These are phyloP conservation scores for Sarcophaga rosellei DNA, from an alignment of 2,888 invertebrate species.

Conservation along the genomic window DNA sequence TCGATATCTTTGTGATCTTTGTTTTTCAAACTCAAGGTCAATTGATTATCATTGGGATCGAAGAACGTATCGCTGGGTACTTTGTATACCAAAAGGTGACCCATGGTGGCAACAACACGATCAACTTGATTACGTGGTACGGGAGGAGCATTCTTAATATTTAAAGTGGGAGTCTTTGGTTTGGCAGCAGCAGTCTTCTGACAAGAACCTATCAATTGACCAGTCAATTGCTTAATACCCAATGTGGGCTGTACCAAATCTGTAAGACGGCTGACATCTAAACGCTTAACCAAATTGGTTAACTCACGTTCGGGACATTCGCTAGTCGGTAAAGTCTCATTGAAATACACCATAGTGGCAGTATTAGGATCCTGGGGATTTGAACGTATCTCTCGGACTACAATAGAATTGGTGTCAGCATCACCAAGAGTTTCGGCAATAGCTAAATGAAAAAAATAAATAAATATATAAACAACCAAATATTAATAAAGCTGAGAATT, in stretches of 20 bases:
- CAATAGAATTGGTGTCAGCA: conserved; percentile 75
- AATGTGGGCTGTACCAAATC: conserved; percentile 86
- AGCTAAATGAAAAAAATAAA: conserved; percentile 69
- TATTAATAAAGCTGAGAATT: background rate
- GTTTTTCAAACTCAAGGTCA: conserved; percentile 88
- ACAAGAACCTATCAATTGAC: conserved; percentile 87
- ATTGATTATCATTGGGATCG: conserved; percentile 91
- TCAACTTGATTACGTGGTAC: conserved; percentile 92
- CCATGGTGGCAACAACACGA: conserved; percentile 90
- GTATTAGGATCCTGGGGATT: conserved; percentile 80
- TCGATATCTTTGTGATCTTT: conserved; percentile 87
- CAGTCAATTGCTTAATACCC: conserved; percentile 85
- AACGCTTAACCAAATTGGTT: conserved; percentile 83
- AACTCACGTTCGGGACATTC: conserved; percentile 90
- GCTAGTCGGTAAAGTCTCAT: conserved; percentile 89
- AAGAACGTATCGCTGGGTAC: conserved; percentile 95
- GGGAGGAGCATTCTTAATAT: conserved; percentile 87
- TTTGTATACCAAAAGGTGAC: conserved; percentile 89
- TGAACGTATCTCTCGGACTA: conserved; percentile 80
- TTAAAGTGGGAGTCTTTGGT: conserved; percentile 83
- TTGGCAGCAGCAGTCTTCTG: conserved; percentile 82
- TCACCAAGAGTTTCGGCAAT: conserved; percentile 82
- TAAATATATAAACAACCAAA: background rate
- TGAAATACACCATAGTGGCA: conserved; percentile 87
- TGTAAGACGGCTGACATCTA: conserved; percentile 82